phyloP scores from a whole-genome alignment of 1,140 invertebrate species.

The Tetragnatha versicolor region DNA sequence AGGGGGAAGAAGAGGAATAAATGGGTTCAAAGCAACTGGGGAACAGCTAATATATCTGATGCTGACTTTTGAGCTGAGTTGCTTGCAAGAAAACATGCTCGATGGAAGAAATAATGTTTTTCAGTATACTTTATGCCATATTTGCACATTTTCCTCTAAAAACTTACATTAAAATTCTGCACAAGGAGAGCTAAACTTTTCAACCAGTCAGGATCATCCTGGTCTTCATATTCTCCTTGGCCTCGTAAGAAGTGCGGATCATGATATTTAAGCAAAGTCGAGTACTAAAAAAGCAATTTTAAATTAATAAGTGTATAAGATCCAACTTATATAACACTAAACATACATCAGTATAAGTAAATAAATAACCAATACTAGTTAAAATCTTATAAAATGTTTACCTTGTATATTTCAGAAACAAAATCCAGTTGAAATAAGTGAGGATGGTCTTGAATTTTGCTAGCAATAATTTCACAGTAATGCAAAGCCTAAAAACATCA shows the following conservation, averaged over 20 bases:
- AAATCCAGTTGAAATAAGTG: constrained; percentile 69
- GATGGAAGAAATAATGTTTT: not conserved
- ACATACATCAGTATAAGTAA: not conserved
- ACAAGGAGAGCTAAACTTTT: constrained; percentile 59
- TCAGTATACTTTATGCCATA: not conserved
- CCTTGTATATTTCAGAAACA: constrained; percentile 71
- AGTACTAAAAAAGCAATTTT: constrained; percentile 58
- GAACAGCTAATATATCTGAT: not conserved
- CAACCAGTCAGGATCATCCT: constrained; percentile 66
- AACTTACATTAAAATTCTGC: constrained; percentile 47
- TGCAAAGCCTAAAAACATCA: constrained; percentile 69
- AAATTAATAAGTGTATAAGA: not conserved
- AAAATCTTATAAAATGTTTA: constrained; percentile 55
- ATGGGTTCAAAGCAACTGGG: not conserved
- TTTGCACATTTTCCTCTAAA: not conserved
- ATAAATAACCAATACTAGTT: not conserved
- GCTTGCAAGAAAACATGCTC: not conserved
- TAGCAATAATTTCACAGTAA: constrained; percentile 82
- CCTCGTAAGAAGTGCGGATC: constrained; percentile 73
- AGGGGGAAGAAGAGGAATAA: too few species aligned
- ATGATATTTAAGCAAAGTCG: constrained; percentile 78
- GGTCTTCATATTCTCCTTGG: constrained; percentile 59
- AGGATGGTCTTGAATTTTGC: constrained; percentile 68
- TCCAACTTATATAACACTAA: not conserved
- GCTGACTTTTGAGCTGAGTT: not conserved